Evolutionary conservation across 2,113 vertebrate genomes (phyloP), one percentile per base, ranked within the genome.

Genomic region (Gracilinanus agilis): DNA sequence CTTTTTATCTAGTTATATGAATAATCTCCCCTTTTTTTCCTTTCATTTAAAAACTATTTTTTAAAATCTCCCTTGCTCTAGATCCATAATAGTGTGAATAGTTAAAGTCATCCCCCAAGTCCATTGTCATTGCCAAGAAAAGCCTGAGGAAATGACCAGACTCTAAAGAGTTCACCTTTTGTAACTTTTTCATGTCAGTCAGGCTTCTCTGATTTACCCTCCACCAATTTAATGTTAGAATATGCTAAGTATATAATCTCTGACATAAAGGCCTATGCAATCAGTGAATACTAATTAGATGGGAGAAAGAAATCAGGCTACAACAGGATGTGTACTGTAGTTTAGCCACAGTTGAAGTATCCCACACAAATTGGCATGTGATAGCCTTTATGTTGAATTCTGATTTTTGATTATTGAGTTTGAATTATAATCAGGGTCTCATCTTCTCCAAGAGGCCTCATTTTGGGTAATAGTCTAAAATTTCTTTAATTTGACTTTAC

Each of bases 401-500:
- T 83, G n/a, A 83, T 40, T 83, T 83, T 83, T 83, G 19, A 19
- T 83, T 40, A 83, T 40, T n/a, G 29, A 40, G n/a, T 13, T 83
- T 83, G 67, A 40, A 40, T 83, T 40, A 83, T 83, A 83, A 83
- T 40, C 6, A 83, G 34, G 34, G n/a, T 21, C 19, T 83, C 19
- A 23, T 83, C n/a, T 40, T 83, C 67, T 40, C 34, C 6, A 40
- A 16, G 23, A 83, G 19, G 9, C 16, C 34, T 19, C 19, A 83
- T 83, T 83, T 83, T 16, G 21, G 21, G 23, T 8, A 83, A 83
- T 75, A 75, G 67, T 83, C 34, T 40, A 40, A 40, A 40, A 23
- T 83, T 40, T 83, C n/a, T 94, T 95, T 58, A 95, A 91, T 93
- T 11, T 91, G 0, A 94, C 90, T 95, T 97, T 40, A 75, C 44